Conservation (phyloP, 2,113 vertebrate species). For the Aegithalos caudatus region DNA sequence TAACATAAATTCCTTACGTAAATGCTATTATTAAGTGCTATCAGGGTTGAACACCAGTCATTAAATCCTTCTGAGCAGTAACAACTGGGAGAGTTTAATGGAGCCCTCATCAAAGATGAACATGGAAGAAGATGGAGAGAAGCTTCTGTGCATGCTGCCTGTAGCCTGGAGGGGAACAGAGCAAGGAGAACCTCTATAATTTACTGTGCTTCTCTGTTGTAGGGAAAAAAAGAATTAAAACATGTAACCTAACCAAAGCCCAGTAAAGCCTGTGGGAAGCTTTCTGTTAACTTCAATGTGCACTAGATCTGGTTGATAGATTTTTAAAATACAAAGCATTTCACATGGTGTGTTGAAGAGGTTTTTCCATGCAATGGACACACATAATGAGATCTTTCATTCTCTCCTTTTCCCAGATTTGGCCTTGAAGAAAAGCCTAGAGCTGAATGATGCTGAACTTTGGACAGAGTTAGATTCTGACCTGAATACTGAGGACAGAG, state of each 20-base stretch:
- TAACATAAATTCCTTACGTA: background rate
- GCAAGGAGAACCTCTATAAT: conserved; percentile 43
- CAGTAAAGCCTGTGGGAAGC: conserved; percentile 29
- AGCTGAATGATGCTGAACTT: conserved; percentile 8
- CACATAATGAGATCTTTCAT: conserved; percentile 11
- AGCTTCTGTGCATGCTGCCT: conserved; percentile 24
- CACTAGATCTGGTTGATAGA: conserved; percentile 14
- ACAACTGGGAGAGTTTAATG: conserved; percentile 16
- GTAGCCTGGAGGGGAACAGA: conserved; percentile 23
- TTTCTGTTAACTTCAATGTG: conserved; percentile 53
- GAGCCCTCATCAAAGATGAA: conserved; percentile 25
- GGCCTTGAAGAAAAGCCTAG: background rate
- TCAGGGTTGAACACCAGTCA: background rate
- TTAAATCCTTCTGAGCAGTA: conserved; percentile 44
- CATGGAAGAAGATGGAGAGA: conserved; percentile 19
- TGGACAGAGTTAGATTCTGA: background rate
- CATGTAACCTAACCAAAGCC: conserved; percentile 40
- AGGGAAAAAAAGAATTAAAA: conserved; percentile 44
- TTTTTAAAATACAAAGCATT: conserved; percentile 44
- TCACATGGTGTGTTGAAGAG: conserved; percentile 19
- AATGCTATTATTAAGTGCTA: conserved; percentile 20
- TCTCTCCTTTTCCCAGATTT: background rate
- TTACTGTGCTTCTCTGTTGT: conserved; percentile 36
- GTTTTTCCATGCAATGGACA: conserved; percentile 6
- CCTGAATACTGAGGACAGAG: background rate